phyloP scores from a whole-genome alignment of 2,888 invertebrate genomes.

The Atethmia centrago region DNA sequence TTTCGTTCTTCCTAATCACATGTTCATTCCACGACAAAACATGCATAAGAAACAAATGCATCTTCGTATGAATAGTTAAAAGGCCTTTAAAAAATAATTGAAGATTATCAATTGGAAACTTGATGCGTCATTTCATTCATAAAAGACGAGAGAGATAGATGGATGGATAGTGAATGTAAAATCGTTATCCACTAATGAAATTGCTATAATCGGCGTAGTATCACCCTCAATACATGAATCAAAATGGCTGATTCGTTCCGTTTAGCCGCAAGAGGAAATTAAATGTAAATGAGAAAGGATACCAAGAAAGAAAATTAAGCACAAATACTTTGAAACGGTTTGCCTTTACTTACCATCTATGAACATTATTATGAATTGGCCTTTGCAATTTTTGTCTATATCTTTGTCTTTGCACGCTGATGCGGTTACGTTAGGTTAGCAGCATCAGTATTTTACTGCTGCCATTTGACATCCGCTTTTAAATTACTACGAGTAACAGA shows the following conservation, averaged over 20 bases:
- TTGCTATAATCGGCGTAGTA: conserved; percentile 22
- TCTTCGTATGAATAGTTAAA: background rate
- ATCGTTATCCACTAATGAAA: conserved; percentile 28
- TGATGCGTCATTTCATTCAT: conserved; percentile 20
- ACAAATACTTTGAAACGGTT: background rate
- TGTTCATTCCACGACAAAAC: background rate
- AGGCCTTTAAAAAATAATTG: background rate
- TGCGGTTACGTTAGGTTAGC: no score
- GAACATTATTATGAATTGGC: conserved; percentile 1
- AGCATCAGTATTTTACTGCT: background rate
- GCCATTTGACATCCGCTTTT: background rate
- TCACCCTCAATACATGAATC: conserved; percentile 38
- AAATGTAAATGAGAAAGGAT: conserved; percentile 38
- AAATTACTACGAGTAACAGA: background rate
- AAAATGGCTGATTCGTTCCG: conserved; percentile 49
- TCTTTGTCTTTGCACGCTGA: background rate
- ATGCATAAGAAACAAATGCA: background rate
- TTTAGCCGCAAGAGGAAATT: conserved; percentile 23
- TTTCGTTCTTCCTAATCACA: background rate
- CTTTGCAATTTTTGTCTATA: background rate
- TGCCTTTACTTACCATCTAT: no score
- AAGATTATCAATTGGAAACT: conserved; percentile 9
- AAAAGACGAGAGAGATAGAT: conserved; percentile 7
- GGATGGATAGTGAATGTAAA: conserved; percentile 8
- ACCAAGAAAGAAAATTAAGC: background rate